Base-by-base conservation (phyloP, 1,140 invertebrate genomes). In the Parapsyche elsis region DNA sequence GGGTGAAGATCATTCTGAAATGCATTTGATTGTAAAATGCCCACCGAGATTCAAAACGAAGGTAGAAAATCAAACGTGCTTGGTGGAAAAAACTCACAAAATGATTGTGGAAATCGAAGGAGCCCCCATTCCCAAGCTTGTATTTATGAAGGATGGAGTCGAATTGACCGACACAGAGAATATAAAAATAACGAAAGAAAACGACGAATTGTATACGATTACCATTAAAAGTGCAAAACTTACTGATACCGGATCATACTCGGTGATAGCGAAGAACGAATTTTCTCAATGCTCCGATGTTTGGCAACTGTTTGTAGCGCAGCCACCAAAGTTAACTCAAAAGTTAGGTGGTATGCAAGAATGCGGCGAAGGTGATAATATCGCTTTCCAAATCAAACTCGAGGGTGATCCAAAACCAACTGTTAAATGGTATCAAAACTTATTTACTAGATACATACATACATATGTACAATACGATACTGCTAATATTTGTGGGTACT, bases 231-330 rank as follows among this genome's bases (percentile, higher is more conserved):
- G 95, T 77, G 92, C 95, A 0, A 91, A 91, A 71, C 89, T 97
- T 0, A 94, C 95, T 26, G 98, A 99, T 86, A 90, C 95, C 30
- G 98, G 97, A 9, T 95, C 94, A n/a, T 99, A 98, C 85, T 96
- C 96, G 0, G 93, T 98, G 12, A 92, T 97, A 0, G 95, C 97
- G 0, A 94, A 94, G 76, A 99, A 99, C 85, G 94, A 96, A 84
- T 89, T 96, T 46, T 95, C 94, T 86, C 94, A 96, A 87, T 94
- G 94, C 53, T 95, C 95, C 0, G 94, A 96, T 84, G 94, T 95
- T 85, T 96, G 94, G 92, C 93, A 94, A 81, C 90, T 95, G 74
- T 91, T 92, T 9, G 94, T 96, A 14, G 92, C 94, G 83, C 93
- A 93, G 21, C 93, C 95, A 81, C 95, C 95, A 0, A 91, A 92